Evolutionary conservation across 2,888 invertebrate genomes (phyloP).

Genomic region (Pterostichus madidus): DNA sequence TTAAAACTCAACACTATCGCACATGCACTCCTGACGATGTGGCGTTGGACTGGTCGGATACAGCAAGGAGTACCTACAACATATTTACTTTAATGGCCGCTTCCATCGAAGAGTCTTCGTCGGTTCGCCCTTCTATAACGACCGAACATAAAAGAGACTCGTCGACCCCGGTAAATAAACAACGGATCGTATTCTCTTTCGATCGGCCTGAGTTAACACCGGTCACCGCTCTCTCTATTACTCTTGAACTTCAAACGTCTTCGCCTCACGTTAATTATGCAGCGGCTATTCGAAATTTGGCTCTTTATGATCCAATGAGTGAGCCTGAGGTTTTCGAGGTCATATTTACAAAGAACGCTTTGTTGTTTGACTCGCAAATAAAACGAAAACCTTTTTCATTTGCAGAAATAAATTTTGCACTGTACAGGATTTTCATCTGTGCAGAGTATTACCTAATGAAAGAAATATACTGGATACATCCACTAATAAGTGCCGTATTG

Average conservation of each 20-base stretch:
- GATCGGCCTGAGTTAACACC: slow-evolving; percentile 20
- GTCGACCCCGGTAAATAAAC: slow-evolving; percentile 56
- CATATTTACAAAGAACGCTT: slow-evolving; percentile 36
- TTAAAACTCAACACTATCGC: neutral
- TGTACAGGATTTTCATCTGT: slow-evolving; percentile 1
- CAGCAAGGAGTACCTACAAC: neutral
- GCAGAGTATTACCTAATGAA: neutral
- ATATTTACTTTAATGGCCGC: slow-evolving; percentile 32
- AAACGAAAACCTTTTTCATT: neutral
- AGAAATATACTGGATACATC: slow-evolving; percentile 19
- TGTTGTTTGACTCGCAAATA: slow-evolving; percentile 5
- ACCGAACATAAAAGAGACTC: slow-evolving; percentile 58
- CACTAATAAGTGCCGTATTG: neutral
- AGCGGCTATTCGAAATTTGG: slow-evolving; percentile 24
- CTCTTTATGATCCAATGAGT: slow-evolving; percentile 36
- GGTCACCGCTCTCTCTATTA: slow-evolving; percentile 39
- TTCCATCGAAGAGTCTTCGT: slow-evolving; percentile 17
- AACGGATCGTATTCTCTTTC: slow-evolving; percentile 61
- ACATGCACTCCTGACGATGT: neutral
- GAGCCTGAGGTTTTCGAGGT: slow-evolving; percentile 15
- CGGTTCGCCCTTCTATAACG: slow-evolving; percentile 41
- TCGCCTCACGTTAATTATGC: slow-evolving; percentile 51
- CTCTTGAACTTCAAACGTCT: slow-evolving; percentile 53
- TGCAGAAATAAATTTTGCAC: neutral
- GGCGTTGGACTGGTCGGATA: too few relatives aligned